These are phyloP conservation scores for Gallinago undulata DNA, from an alignment of 2,113 vertebrate species.

Conservation along the genomic window DNA sequence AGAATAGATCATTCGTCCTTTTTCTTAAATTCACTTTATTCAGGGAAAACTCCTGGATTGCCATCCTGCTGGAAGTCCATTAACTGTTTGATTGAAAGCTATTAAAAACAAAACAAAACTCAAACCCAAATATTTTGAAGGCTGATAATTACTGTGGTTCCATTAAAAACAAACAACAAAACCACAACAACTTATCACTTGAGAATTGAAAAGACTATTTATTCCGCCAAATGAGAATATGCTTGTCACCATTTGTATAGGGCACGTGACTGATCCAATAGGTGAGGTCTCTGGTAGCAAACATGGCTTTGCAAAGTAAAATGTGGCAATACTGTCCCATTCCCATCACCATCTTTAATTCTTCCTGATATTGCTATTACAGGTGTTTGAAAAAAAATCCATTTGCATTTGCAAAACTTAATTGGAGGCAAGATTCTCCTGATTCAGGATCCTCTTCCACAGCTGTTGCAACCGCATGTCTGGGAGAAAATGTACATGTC, in stretches of 20 bases:
- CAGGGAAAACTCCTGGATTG: background rate
- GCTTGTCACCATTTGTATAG: background rate
- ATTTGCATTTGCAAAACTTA: background rate
- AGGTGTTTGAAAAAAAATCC: background rate
- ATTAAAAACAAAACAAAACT: background rate
- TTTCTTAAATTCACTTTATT: background rate
- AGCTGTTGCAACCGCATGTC: background rate
- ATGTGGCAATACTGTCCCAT: fast-evolving
- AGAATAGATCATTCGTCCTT: background rate
- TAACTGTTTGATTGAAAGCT: background rate
- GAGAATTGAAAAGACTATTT: background rate
- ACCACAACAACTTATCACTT: background rate
- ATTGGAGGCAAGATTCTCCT: background rate
- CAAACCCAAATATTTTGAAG: background rate
- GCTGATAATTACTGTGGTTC: background rate
- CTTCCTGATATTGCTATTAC: background rate
- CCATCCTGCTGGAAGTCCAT: background rate
- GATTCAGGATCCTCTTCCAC: background rate
- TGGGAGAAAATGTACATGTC: background rate
- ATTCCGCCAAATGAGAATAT: background rate
- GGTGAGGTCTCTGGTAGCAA: background rate
- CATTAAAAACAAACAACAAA: background rate
- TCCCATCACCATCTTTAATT: background rate
- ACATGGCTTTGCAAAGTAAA: background rate
- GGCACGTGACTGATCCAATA: background rate